A percentile compares a stretch with the other conserved stretches of the same genome.
Conservation (phyloP, 2,113 vertebrate species). For the Antechinus stuartii region DNA sequence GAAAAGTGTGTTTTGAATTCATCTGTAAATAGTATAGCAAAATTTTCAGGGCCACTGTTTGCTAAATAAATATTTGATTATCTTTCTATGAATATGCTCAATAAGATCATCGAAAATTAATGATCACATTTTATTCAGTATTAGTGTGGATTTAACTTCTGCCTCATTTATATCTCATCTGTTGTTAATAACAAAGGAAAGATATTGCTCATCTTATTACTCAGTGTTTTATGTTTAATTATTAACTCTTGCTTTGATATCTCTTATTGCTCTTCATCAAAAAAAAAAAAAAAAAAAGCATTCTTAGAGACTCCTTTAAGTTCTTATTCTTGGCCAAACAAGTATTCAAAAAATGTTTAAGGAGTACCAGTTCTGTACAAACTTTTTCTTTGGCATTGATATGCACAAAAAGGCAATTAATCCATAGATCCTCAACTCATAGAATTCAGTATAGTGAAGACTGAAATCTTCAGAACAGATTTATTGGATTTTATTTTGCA, state of each 20-base stretch:
- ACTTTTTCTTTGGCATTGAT: neutral
- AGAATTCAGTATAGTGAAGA: neutral
- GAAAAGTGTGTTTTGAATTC: neutral
- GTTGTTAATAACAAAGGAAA: conserved; percentile 43
- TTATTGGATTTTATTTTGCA: neutral
- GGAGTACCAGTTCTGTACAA: neutral
- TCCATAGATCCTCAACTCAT: neutral
- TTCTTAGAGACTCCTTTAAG: conserved; percentile 3
- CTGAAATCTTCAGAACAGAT: neutral
- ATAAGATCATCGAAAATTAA: conserved; percentile 49
- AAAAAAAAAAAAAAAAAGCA: neutral
- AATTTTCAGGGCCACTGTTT: conserved; percentile 4
- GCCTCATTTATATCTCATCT: conserved; percentile 15
- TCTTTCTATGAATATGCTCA: conserved; percentile 35
- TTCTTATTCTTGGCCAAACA: neutral
- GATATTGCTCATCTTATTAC: conserved; percentile 23
- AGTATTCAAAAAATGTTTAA: neutral
- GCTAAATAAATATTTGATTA: conserved; percentile 42
- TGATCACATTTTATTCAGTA: conserved; percentile 37
- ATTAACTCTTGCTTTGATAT: neutral
- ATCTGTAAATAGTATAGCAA: conserved; percentile 14
- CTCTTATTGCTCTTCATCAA: neutral
- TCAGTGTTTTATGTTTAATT: conserved; percentile 29
- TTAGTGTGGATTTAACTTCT: conserved; percentile 28
- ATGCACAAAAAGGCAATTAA: neutral